These are phyloP conservation scores for Sphaerophoria rueppellii DNA, from an alignment of 2,888 invertebrate genomes.

Conservation along the genomic window DNA sequence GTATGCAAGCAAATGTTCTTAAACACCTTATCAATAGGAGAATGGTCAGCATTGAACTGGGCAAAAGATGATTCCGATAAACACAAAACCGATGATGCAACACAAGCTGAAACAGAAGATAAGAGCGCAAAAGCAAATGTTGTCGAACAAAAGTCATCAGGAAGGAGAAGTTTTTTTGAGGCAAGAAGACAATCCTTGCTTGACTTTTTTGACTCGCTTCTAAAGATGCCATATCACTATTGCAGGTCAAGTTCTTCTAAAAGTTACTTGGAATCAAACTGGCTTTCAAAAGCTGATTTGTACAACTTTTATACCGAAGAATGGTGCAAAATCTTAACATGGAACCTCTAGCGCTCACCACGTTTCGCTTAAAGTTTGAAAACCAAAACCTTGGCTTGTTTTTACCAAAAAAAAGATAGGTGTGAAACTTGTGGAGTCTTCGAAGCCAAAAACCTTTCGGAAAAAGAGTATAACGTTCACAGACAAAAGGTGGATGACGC, in stretches of 20 bases:
- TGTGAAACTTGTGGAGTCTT: slow-evolving; percentile 4
- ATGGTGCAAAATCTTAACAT: slow-evolving; percentile 29
- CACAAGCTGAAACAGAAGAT: slow-evolving; percentile 1
- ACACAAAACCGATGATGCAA: not conserved
- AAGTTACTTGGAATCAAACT: slow-evolving; percentile 28
- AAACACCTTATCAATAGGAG: slow-evolving; percentile 3
- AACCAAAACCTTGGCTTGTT: slow-evolving; percentile 18
- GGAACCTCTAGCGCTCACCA: slow-evolving; percentile 18
- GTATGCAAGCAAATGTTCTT: slow-evolving; percentile 28
- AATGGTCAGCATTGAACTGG: slow-evolving; percentile 7
- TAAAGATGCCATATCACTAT: slow-evolving; percentile 11
- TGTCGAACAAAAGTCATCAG: slow-evolving; percentile 1
- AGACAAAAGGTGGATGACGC: slow-evolving; percentile 8
- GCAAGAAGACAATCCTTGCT: slow-evolving; percentile 10
- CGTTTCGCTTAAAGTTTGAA: slow-evolving; percentile 15
- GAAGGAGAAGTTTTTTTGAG: not conserved
- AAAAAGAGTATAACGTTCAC: not conserved
- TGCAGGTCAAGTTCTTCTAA: slow-evolving; percentile 25
- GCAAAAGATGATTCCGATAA: not conserved
- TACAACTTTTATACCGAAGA: slow-evolving; percentile 18
- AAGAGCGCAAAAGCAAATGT: not conserved
- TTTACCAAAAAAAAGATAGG: slow-evolving; percentile 11
- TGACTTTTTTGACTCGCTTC: slow-evolving; percentile 18
- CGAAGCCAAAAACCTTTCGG: slow-evolving; percentile 9
- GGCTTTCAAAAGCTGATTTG: slow-evolving; percentile 19